Evolutionary conservation across 2,113 vertebrate species (phyloP).

Genomic region (Alligator sinensis): DNA sequence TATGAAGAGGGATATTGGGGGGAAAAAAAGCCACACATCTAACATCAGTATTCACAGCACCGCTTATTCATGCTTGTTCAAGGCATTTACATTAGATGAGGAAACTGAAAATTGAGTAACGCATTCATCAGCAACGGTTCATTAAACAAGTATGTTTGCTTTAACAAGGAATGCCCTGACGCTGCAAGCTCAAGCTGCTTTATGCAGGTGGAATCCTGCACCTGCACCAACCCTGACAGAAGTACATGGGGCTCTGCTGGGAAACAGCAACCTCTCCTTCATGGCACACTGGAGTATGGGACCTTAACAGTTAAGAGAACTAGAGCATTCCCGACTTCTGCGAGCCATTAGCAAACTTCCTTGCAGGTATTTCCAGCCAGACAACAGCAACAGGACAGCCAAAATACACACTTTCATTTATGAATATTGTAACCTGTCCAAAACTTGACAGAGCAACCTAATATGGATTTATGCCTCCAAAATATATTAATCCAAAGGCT

Average conservation of each 20-base stretch:
- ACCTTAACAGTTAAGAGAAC: not conserved
- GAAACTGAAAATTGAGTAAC: not conserved
- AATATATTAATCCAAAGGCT: not conserved
- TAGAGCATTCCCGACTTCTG: not conserved
- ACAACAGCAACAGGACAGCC: not conserved
- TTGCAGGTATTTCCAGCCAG: slow-evolving; percentile 13
- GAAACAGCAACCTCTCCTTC: not conserved
- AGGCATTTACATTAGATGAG: not conserved
- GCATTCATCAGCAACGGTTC: not conserved
- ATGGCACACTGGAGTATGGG: not conserved
- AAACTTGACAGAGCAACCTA: not conserved
- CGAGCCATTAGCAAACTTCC: not conserved
- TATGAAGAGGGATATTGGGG: too few relatives aligned
- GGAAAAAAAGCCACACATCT: not conserved
- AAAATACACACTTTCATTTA: not conserved
- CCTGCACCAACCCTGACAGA: not conserved
- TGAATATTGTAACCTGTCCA: not conserved
- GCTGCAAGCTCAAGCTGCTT: not conserved
- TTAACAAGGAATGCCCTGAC: not conserved
- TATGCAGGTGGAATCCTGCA: not conserved
- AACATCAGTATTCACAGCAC: not conserved
- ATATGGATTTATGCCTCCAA: not conserved
- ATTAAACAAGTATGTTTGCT: not conserved
- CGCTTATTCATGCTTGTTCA: not conserved
- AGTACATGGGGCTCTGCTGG: not conserved